Base-by-base conservation (phyloP, 2,888 invertebrate genomes). In the Apomyelois bistriatella region DNA sequence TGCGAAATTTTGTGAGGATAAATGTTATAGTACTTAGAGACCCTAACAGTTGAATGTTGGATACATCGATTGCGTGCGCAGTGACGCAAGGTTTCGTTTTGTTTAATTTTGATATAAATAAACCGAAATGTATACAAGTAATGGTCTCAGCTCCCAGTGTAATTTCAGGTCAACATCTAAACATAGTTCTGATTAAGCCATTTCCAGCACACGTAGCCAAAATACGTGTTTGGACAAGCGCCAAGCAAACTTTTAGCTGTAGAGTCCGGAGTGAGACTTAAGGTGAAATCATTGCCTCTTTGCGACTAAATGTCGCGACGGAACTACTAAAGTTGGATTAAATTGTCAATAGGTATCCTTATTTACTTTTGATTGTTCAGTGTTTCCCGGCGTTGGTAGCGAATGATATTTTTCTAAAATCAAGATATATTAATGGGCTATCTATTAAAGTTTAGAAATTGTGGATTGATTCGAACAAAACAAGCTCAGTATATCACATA, bases 281-380 rank as follows among this genome's bases (percentile, higher is more conserved):
- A 41, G 40, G 49, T 30, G 15, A 50, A 50, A 50, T 50, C 49
- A 50, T 50, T 35, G 41, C 41, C 4, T 46, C 46, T 46, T 32
- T 32, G 3, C 32, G 46, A 46, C 32, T 46, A 46, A 46, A 46
- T 32, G 32, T 35, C 46, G 46, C 46, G 46, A 32, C 46, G 46
- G 15, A 32, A 46, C 16, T 13, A 41, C 37, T 50, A 46, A 46
- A 46, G 6, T 46, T 46, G 22, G 36, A 35, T 40, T 30, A 28
- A 30, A 40, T 40, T 16, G 40, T 40, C 40, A 40, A 40, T 40
- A 9, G 40, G 16, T 40, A 40, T 40, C 40, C 16, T 40, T 40
- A 40, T 40, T 40, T 28, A 43, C 28, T 22, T 22, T 15, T 17
- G 43, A 40, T 40, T 40, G 16, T 16, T 16, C 13, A 38, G 6